These are phyloP conservation scores for Drosophila lacicola DNA, from an alignment of 2,888 invertebrate species.

Conservation along the genomic window DNA sequence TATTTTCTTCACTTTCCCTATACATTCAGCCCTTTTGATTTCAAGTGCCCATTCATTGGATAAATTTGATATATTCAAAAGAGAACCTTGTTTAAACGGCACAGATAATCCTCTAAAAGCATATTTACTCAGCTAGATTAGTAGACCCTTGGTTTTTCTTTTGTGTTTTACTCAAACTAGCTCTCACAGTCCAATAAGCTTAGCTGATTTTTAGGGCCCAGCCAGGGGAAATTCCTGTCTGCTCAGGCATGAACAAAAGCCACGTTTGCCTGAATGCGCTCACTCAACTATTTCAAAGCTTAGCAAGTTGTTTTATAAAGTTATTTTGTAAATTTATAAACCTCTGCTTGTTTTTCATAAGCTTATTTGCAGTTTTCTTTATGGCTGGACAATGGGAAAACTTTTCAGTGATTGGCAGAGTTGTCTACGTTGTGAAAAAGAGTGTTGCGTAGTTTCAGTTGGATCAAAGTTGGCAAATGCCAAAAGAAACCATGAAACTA, in stretches of 20 bases:
- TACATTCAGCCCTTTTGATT: too few relatives aligned
- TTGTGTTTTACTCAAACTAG: too few relatives aligned
- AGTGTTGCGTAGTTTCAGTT: too few relatives aligned
- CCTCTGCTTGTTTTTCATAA: slow-evolving; percentile 2
- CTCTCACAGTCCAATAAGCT: too few relatives aligned
- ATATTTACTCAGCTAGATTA: too few relatives aligned
- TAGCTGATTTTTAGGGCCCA: background rate
- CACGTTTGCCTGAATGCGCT: slow-evolving; percentile 7
- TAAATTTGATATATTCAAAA: too few relatives aligned
- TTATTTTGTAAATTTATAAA: slow-evolving; percentile 11
- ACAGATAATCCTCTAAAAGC: too few relatives aligned
- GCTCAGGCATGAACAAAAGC: slow-evolving; percentile 7
- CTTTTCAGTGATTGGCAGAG: background rate
- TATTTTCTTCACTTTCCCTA: too few relatives aligned
- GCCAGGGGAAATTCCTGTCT: slow-evolving; percentile 21
- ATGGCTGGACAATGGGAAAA: background rate
- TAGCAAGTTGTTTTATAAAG: slow-evolving; percentile 6
- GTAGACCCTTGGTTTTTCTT: too few relatives aligned
- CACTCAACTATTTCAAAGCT: slow-evolving; percentile 22
- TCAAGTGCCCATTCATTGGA: too few relatives aligned
- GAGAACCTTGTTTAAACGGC: too few relatives aligned
- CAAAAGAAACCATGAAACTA: background rate
- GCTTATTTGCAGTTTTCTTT: background rate
- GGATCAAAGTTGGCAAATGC: background rate
- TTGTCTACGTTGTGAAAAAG: background rate